phyloP scores from a whole-genome alignment of 2,797 vertebrate genomes.

The Enteromius afrohamiltoni region DNA sequence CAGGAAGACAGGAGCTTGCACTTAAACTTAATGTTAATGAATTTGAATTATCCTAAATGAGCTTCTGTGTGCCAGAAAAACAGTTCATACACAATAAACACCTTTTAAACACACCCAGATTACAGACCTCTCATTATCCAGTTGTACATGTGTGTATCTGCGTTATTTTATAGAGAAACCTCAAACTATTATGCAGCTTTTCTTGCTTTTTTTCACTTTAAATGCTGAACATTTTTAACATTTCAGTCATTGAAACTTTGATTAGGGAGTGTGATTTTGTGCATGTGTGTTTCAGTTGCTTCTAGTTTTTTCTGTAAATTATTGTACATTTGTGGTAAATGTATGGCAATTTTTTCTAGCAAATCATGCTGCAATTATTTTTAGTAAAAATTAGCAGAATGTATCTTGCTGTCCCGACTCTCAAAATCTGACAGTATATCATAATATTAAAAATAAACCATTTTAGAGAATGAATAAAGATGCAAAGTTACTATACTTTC shows the following conservation, averaged over 20 bases:
- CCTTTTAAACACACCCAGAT: background rate
- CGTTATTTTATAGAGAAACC: background rate
- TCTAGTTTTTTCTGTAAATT: background rate
- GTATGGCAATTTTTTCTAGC: background rate
- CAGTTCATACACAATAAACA: background rate
- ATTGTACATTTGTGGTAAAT: background rate
- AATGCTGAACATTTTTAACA: background rate
- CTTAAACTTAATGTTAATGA: background rate
- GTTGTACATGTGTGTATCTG: background rate
- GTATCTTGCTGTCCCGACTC: background rate
- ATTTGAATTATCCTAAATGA: background rate
- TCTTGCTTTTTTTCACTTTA: background rate
- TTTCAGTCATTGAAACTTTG: too few species aligned
- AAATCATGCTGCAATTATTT: background rate
- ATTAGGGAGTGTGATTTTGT: background rate
- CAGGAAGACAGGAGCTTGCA: background rate
- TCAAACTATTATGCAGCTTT: background rate
- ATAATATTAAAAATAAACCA: background rate
- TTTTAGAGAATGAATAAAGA: background rate
- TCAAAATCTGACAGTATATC: background rate
- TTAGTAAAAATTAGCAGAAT: too few species aligned
- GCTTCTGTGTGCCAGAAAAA: background rate
- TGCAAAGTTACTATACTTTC: background rate
- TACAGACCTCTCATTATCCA: background rate
- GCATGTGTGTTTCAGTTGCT: background rate